These are phyloP conservation scores for Onthophagus taurus DNA, from an alignment of 1,140 invertebrate species.

Conservation along the genomic window DNA sequence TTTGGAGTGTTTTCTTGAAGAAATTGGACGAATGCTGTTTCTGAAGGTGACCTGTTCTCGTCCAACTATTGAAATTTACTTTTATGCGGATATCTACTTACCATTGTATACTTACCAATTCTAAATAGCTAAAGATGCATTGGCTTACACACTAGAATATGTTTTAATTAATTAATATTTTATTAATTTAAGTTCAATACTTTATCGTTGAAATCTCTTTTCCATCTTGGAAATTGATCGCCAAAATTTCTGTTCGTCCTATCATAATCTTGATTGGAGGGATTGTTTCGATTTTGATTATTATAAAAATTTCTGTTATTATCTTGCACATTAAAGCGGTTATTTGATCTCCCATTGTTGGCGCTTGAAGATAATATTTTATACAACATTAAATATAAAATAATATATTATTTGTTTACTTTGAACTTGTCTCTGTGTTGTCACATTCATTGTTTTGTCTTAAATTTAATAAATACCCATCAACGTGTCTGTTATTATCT, in stretches of 20 bases:
- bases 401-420: no score
- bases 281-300: background rate
- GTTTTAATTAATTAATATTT: constrained; percentile 1
- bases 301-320: background rate
- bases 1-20: constrained; percentile 25
- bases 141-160: constrained; percentile 5
- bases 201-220: constrained; percentile 3
- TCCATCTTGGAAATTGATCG: constrained; percentile 8
- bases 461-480: no score
- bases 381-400: no score
- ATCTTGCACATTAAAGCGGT: background rate
- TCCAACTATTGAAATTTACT: constrained; percentile 28
- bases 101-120: constrained; percentile 9
- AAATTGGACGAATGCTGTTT: constrained; percentile 29
- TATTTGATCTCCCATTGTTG: background rate
- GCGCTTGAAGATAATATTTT: background rate
- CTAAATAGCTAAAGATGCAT: constrained; percentile 3
- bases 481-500: no score
- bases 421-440: no score
- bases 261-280: background rate
- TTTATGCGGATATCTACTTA: no score
- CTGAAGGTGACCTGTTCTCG: constrained; percentile 27
- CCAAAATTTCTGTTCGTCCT: constrained; percentile 4
- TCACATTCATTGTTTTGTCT: no score
- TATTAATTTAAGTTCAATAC: background rate